Percentiles rank a stretch among this genome's conserved stretches.
Evolutionary conservation across 2,113 vertebrate species (phyloP).

Genomic region (Propithecus coquereli): DNA sequence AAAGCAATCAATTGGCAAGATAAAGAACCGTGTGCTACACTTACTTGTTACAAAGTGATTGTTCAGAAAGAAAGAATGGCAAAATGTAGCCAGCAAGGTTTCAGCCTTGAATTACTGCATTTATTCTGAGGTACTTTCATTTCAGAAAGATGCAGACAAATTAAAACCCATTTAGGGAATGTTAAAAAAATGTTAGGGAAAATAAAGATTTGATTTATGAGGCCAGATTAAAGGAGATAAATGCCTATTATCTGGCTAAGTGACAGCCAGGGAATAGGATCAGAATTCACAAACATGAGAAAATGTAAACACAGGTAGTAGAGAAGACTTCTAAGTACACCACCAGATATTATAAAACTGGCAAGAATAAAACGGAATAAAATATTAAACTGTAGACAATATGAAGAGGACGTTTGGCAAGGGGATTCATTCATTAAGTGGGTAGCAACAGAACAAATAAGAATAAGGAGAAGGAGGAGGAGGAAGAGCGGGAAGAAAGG

Average conservation of each 20-base stretch:
- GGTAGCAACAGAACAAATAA: neutral
- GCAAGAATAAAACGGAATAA: neutral
- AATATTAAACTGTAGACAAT: neutral
- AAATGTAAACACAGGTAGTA: neutral
- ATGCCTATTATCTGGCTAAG: slow-evolving; percentile 34
- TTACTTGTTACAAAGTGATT: slow-evolving; percentile 30
- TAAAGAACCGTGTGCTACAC: neutral
- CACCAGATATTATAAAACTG: neutral
- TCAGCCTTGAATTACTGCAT: neutral
- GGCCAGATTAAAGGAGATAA: slow-evolving; percentile 61
- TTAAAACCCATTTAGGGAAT: slow-evolving; percentile 37
- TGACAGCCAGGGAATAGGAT: neutral
- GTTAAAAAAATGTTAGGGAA: slow-evolving; percentile 10
- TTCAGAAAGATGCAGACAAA: slow-evolving; percentile 46
- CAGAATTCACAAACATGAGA: slow-evolving; percentile 38
- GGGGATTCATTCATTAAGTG: neutral
- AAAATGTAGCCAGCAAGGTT: neutral
- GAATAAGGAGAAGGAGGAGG: neutral
- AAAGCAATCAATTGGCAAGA: slow-evolving; percentile 2
- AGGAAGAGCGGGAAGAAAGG: too few relatives aligned
- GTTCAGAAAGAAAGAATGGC: neutral
- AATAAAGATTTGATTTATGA: slow-evolving; percentile 62
- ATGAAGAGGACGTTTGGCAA: neutral
- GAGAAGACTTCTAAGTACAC: neutral
- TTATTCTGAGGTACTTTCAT: neutral